These are phyloP conservation scores for Drosophila jambulina DNA, from an alignment of 1,140 invertebrate species.

Conservation along the genomic window DNA sequence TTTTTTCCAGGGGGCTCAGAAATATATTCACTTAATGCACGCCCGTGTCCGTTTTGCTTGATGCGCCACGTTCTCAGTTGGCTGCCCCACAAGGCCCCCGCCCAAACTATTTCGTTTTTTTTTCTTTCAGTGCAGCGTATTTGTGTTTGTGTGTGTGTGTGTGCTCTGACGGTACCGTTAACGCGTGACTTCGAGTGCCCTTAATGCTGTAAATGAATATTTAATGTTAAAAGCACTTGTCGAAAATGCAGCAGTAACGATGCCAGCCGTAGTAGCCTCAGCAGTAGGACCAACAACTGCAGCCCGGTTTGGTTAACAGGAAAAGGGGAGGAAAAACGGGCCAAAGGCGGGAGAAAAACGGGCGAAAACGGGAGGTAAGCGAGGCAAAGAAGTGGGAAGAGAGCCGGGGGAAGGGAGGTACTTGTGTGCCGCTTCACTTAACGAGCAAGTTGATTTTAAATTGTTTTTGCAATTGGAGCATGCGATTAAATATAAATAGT, in stretches of 20 bases:
- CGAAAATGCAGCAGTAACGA: constrained; percentile 75
- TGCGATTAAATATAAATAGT: constrained; percentile 83
- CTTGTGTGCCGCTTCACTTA: constrained; percentile 72
- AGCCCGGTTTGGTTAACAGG: constrained; percentile 45
- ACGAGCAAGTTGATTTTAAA: constrained; percentile 83
- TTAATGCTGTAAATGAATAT: constrained; percentile 84
- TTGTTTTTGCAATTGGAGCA: constrained; percentile 84
- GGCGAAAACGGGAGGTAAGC: not conserved
- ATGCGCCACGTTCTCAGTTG: constrained; percentile 74
- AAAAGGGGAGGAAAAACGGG: not conserved
- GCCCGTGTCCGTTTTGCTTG: constrained; percentile 79
- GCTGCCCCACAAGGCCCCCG: constrained; percentile 6
- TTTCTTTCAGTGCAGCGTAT: constrained; percentile 20
- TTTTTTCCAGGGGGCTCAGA: constrained; percentile 30
- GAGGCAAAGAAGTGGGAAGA: not conserved
- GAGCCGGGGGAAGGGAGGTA: constrained; percentile 13
- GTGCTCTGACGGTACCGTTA: constrained; percentile 63
- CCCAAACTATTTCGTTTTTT: constrained; percentile 8
- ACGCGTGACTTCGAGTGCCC: constrained; percentile 83
- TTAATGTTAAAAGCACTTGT: constrained; percentile 84
- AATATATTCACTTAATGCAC: constrained; percentile 80
- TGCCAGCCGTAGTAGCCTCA: constrained; percentile 44
- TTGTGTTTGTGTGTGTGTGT: constrained; percentile 30
- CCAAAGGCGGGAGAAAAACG: not conserved
- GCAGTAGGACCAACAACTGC: constrained; percentile 54